Evolutionary conservation across 1,140 invertebrate genomes (phyloP).

Genomic region (Arion vulgaris): DNA sequence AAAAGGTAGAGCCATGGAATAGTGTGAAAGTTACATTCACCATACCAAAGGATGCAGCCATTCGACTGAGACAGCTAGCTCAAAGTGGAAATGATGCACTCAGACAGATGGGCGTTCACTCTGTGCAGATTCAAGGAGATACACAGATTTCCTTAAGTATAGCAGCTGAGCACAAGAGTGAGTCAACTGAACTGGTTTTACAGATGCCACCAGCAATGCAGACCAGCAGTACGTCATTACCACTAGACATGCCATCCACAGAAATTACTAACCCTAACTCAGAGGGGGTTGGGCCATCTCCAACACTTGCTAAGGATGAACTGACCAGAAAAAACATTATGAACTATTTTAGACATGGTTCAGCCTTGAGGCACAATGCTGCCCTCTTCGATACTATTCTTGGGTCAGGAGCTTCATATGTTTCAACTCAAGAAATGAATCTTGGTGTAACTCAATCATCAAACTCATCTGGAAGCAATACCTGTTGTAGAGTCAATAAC

Average conservation of each 20-base stretch:
- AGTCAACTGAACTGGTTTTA: conserved; percentile 83
- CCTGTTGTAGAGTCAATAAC: conserved; percentile 1
- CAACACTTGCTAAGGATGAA: conserved; percentile 68
- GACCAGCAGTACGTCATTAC: conserved; percentile 49
- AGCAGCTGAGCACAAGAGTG: conserved; percentile 81
- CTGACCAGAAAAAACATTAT: conserved; percentile 70
- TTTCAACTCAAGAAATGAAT: neutral
- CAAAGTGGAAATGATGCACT: conserved; percentile 89
- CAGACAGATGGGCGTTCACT: conserved; percentile 91
- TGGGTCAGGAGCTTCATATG: conserved; percentile 40
- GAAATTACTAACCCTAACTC: conserved; percentile 50
- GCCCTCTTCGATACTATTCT: conserved; percentile 56
- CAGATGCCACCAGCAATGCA: conserved; percentile 66
- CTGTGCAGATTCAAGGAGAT: conserved; percentile 96
- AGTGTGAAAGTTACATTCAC: conserved; percentile 96
- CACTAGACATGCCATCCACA: conserved; percentile 9
- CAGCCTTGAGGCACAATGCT: conserved; percentile 62
- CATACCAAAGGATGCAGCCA: conserved; percentile 93
- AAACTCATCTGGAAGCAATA: neutral
- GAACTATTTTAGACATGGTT: conserved; percentile 67
- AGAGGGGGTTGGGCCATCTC: conserved; percentile 50
- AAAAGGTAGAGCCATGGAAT: conserved; percentile 98
- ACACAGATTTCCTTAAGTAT: conserved; percentile 91
- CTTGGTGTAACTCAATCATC: neutral
- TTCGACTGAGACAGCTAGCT: conserved; percentile 89